phyloP scores from a whole-genome alignment of 2,113 vertebrate genomes.

The Coracopsis vasa region DNA sequence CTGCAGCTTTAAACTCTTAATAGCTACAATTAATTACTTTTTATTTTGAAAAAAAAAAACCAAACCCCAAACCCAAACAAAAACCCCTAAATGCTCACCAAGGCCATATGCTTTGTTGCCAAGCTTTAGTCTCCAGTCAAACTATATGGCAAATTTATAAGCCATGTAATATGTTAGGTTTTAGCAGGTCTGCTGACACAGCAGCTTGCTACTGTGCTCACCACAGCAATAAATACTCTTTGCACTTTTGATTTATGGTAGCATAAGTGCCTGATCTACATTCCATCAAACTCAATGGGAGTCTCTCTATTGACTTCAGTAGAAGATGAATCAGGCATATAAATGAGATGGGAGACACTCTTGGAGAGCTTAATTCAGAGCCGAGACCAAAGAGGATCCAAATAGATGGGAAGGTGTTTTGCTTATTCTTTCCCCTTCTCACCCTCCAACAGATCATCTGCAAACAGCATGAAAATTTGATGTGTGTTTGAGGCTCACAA shows the following conservation, averaged over 20 bases:
- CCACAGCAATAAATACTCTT: not conserved
- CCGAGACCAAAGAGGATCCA: not conserved
- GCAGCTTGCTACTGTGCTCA: not conserved
- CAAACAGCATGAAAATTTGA: not conserved
- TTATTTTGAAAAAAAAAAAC: not conserved
- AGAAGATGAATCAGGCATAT: not conserved
- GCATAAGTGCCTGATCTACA: not conserved
- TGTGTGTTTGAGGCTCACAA: fast-evolving
- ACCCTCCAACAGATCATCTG: not conserved
- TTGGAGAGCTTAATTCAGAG: not conserved
- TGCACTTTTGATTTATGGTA: not conserved
- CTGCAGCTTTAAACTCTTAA: not conserved
- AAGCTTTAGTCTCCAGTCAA: not conserved
- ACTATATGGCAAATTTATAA: not conserved
- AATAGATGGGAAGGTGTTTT: not conserved
- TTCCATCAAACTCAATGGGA: not conserved
- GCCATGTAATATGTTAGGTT: not conserved
- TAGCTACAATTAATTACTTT: not conserved
- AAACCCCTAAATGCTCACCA: not conserved
- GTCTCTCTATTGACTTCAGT: not conserved
- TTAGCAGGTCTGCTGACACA: conserved; percentile 5
- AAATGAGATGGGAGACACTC: not conserved
- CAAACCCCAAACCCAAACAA: not conserved
- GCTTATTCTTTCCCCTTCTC: not conserved
- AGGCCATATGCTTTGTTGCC: not conserved